Conservation (phyloP, 2,888 invertebrate genomes). For the Drosophila siamana region DNA sequence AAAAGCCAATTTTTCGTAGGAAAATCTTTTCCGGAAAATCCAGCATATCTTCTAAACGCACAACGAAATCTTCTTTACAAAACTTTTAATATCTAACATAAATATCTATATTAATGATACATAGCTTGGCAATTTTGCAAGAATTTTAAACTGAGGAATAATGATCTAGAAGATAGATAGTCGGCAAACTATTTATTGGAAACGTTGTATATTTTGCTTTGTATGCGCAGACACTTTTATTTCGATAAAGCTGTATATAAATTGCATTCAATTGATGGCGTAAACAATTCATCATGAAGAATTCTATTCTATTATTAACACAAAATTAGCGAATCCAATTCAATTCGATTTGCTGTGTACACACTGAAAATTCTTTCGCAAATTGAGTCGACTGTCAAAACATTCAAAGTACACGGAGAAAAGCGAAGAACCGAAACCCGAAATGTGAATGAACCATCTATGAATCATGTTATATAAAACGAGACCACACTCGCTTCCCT, state of each 20-base stretch:
- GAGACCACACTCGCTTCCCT: neutral
- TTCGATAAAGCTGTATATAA: slow-evolving; percentile 10
- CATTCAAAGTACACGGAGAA: neutral
- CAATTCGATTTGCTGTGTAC: slow-evolving; percentile 8
- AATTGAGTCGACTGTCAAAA: slow-evolving; percentile 16
- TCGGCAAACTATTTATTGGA: neutral
- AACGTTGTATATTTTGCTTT: neutral
- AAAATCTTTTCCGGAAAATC: too few species aligned
- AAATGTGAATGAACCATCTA: slow-evolving; percentile 7
- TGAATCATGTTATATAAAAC: slow-evolving; percentile 13
- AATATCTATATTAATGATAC: too few species aligned
- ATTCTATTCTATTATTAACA: slow-evolving; percentile 16
- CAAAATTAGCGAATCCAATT: slow-evolving; percentile 17
- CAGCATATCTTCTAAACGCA: too few species aligned
- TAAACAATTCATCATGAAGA: slow-evolving; percentile 15
- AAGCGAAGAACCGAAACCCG: too few species aligned
- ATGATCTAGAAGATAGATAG: neutral
- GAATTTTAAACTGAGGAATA: neutral
- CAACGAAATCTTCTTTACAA: too few species aligned
- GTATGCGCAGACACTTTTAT: slow-evolving; percentile 13
- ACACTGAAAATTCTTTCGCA: slow-evolving; percentile 14
- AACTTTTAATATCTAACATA: neutral
- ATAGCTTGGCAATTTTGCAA: neutral
- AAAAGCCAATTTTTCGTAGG: too few species aligned
- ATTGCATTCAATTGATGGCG: slow-evolving; percentile 19